A percentile compares a stretch with the other conserved stretches of the same genome.
Evolutionary conservation across 92 coral and sea anemone species (phyloP).

Genomic region (Bergia sp.): DNA sequence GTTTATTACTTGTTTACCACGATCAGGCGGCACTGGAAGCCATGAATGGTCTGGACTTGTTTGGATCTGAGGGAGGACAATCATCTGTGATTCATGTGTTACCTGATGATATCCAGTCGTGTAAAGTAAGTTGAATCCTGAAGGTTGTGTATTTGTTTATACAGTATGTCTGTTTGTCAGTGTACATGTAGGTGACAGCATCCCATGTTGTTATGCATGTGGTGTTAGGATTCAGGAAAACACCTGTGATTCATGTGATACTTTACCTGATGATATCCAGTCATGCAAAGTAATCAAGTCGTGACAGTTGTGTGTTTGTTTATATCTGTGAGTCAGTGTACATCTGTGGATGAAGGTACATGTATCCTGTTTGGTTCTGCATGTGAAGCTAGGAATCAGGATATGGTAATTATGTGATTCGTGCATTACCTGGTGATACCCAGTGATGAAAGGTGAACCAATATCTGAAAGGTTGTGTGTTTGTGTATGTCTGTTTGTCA

Average conservation of each 20-base stretch:
- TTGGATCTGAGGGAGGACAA: slow-evolving; percentile 95
- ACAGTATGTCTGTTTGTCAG: background rate
- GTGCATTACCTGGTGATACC: too few relatives aligned
- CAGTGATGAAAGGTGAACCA: too few relatives aligned
- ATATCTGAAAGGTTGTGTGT: too few relatives aligned
- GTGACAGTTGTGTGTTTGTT: too few relatives aligned
- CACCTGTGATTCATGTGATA: too few relatives aligned
- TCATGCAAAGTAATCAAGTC: background rate
- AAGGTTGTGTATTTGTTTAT: background rate
- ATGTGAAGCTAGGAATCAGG: too few relatives aligned
- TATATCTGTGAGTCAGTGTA: background rate
- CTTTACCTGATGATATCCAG: too few relatives aligned
- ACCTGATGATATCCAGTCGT: slow-evolving; percentile 95
- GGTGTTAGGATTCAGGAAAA: too few relatives aligned
- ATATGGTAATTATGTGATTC: too few relatives aligned
- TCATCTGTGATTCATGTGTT: slow-evolving; percentile 90
- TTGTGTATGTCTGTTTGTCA: too few relatives aligned
- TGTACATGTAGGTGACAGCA: background rate
- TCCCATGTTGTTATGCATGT: background rate
- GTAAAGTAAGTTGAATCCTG: slow-evolving; percentile 72
- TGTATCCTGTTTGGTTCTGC: background rate
- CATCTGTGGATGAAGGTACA: background rate
- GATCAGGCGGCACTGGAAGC: slow-evolving; percentile 94
- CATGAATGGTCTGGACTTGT: slow-evolving; percentile 90
- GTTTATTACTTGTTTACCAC: background rate